Percentiles rank a stretch among this genome's conserved stretches.
Conservation (phyloP, 35 echinoderm and acorn worm genomes). For the Lytechinus pictus region DNA sequence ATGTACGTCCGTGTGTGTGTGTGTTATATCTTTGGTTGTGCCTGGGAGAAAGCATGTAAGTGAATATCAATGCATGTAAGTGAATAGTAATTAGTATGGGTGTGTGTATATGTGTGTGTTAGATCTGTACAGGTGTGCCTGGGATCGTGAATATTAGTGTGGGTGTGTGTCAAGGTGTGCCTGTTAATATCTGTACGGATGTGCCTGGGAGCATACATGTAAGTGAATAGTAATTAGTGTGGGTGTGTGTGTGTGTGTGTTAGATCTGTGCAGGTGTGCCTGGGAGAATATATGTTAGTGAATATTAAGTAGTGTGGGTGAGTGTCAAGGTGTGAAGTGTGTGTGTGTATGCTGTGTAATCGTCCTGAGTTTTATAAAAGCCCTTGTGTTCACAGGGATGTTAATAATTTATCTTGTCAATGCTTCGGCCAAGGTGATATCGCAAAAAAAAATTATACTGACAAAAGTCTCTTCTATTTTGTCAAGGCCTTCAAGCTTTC, state of each 20-base stretch:
- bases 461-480: background rate
- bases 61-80: no score
- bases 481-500: background rate
- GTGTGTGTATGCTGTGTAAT: background rate
- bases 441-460: background rate
- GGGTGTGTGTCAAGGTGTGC: no score
- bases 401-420: slow-evolving; percentile 8
- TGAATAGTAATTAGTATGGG: no score
- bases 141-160: background rate
- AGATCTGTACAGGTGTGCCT: background rate
- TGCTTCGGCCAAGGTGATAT: background rate
- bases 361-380: background rate
- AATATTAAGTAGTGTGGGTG: background rate
- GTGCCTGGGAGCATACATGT: no score
- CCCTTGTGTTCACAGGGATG: background rate
- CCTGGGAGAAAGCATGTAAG: no score
- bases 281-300: background rate
- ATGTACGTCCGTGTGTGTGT: no score
- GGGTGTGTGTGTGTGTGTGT: background rate
- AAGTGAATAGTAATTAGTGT: no score
- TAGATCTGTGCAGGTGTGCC: background rate
- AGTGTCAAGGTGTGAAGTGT: background rate
- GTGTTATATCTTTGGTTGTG: no score
- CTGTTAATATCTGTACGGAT: no score
- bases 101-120: background rate